Conservation (phyloP, 2,113 vertebrate genomes). For the Oreotragus oreotragus region DNA sequence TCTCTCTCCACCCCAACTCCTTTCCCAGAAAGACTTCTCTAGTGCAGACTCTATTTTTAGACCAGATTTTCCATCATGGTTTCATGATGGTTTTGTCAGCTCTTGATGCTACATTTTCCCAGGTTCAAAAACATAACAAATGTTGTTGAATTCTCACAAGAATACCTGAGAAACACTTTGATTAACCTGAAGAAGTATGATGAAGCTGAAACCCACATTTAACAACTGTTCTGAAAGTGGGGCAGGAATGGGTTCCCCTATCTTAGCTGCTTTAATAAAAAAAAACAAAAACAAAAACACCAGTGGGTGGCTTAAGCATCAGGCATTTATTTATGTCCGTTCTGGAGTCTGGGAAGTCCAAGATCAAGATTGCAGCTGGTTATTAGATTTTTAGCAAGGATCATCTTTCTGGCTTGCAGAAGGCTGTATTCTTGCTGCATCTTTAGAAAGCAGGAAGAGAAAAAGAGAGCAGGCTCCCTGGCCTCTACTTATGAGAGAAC, state of each 20-base stretch:
- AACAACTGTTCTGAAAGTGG: neutral
- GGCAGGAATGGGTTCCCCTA: rapidly evolving
- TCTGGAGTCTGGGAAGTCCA: neutral
- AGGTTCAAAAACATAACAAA: neutral
- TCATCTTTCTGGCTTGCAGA: neutral
- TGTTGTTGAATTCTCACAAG: neutral
- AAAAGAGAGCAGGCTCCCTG: neutral
- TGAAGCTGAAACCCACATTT: neutral
- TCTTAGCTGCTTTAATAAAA: neutral
- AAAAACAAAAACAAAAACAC: neutral
- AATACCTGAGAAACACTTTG: neutral
- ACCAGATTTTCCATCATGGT: neutral
- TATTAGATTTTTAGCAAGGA: neutral
- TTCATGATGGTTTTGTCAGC: neutral
- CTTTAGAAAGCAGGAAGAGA: neutral
- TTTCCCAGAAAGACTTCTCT: neutral
- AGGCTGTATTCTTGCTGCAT: neutral
- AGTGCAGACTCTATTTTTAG: neutral
- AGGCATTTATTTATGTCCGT: neutral
- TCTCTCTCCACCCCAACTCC: too few relatives aligned
- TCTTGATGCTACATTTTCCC: neutral
- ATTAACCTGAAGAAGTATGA: neutral
- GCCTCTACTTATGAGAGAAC: neutral
- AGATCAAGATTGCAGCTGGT: neutral
- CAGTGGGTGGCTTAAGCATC: neutral